These are phyloP conservation scores for Isoperla grammatica DNA, from an alignment of 2,888 invertebrate species.

Conservation along the genomic window DNA sequence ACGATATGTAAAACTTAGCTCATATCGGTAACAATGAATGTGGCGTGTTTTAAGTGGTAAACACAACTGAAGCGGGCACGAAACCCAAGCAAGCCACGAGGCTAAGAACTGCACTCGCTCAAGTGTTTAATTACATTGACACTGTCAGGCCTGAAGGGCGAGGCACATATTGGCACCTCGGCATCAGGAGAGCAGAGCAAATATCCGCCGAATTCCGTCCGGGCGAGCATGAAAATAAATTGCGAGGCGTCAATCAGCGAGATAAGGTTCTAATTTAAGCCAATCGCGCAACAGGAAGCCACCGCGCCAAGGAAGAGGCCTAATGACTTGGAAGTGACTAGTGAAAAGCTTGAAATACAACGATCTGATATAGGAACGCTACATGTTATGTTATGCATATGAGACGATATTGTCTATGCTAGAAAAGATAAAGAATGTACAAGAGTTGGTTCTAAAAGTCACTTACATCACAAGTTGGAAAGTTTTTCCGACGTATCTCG, in stretches of 20 bases:
- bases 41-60: too few species aligned
- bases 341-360: slow-evolving; percentile 1
- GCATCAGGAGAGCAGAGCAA: slow-evolving; percentile 2
- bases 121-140: too few species aligned
- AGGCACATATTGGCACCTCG: background rate
- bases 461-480: background rate
- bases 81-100: background rate
- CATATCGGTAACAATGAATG: too few species aligned
- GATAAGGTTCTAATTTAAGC: background rate
- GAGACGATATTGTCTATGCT: too few species aligned
- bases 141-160: background rate
- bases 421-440: too few species aligned
- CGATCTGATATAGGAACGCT: too few species aligned
- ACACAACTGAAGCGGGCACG: background rate
- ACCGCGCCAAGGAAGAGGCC: background rate
- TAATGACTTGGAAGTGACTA: slow-evolving; percentile 16
- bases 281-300: background rate
- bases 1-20: too few species aligned
- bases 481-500: slow-evolving; percentile 1
- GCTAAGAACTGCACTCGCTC: background rate
- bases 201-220: background rate
- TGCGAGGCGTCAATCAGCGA: background rate
- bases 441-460: too few species aligned
- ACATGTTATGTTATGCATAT: too few species aligned
- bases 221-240: background rate